Evolutionary conservation across 2,797 vertebrate genomes (phyloP), one percentile per base, ranked within the genome.

Genomic region (Taeniopygia guttata): DNA sequence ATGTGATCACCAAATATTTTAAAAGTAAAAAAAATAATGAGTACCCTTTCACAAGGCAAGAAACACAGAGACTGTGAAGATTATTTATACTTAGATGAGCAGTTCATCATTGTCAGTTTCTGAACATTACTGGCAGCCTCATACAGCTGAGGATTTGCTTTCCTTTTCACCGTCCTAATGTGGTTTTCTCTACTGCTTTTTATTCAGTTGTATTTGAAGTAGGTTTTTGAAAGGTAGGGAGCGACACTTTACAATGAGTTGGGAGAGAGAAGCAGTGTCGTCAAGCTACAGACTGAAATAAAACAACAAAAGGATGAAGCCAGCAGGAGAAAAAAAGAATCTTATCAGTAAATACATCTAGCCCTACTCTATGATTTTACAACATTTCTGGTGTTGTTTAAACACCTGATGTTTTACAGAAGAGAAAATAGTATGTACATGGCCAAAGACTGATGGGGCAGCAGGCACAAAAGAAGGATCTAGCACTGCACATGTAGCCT

Each of bases 171-270:
- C 23, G 34, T 89, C 13, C 59, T 54, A 85, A 59, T 5, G 8
- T 22, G 45, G 11, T 66, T 93, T 78, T 74, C 68, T 80, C 36
- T 54, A 26, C 22, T 49, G 75, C 17, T 89, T 91, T 95, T 96
- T 81, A 64, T 75, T 67, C 76, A 73, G 55, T 66, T 88, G 36
- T 21, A 66, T 89, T 81, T 91, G 76, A 94, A 94, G 93, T 26
- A 59, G 46, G 52, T 76, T 93, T 95, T 84, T 11, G 42, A 91
- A 91, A 92, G 59, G 40, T 59, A 81, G 67, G 56, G 27, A 93
- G 69, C 13, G 1, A 29, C 4, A 5, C 30, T 78, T 78, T 68
- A 85, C 60, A 91, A 62, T 51, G 40, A 88, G 82, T 60, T 32
- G 43, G 84, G 69, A 82, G 72, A 90, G 78, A 91, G 64, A 64